Conservation (phyloP, 2,113 vertebrate genomes). For the Dissostichus mawsoni region DNA sequence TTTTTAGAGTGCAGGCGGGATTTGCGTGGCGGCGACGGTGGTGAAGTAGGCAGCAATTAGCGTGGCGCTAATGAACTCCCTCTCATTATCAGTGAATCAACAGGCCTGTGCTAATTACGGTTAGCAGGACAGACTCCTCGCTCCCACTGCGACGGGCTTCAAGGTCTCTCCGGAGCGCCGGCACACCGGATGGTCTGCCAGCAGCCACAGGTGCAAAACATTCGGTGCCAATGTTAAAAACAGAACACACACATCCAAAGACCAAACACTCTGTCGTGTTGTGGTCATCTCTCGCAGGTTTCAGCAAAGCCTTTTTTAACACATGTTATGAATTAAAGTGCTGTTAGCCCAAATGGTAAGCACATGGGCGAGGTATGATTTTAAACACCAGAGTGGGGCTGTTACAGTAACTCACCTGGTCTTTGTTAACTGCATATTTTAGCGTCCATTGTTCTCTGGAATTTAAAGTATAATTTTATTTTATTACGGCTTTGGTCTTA, state of each 20-base stretch:
- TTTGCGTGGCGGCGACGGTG: constrained; percentile 61
- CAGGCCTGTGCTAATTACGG: constrained; percentile 85
- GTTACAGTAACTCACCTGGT: constrained; percentile 4
- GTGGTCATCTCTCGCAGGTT: constrained; percentile 62
- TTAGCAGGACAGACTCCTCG: constrained; percentile 83
- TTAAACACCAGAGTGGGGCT: constrained; percentile 5
- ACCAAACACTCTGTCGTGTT: constrained; percentile 33
- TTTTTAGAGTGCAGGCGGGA: constrained; percentile 50
- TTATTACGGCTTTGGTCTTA: neutral
- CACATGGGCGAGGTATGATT: constrained; percentile 16
- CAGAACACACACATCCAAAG: constrained; percentile 48
- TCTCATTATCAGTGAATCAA: constrained; percentile 87
- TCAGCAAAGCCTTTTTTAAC: neutral
- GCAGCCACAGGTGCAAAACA: constrained; percentile 81
- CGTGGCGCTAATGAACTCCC: constrained; percentile 84
- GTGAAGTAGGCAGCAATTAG: constrained; percentile 84
- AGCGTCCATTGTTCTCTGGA: neutral
- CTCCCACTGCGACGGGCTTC: constrained; percentile 76
- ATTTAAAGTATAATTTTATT: neutral
- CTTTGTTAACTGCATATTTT: neutral
- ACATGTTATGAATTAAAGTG: constrained; percentile 26
- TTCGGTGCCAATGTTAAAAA: constrained; percentile 69
- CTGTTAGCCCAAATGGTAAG: constrained; percentile 5
- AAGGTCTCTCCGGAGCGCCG: constrained; percentile 77
- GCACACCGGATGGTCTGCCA: constrained; percentile 77